Percentiles rank a stretch among this genome's conserved stretches.
Conservation (phyloP, 1,140 invertebrate species). For the Aleiodes sp. region DNA sequence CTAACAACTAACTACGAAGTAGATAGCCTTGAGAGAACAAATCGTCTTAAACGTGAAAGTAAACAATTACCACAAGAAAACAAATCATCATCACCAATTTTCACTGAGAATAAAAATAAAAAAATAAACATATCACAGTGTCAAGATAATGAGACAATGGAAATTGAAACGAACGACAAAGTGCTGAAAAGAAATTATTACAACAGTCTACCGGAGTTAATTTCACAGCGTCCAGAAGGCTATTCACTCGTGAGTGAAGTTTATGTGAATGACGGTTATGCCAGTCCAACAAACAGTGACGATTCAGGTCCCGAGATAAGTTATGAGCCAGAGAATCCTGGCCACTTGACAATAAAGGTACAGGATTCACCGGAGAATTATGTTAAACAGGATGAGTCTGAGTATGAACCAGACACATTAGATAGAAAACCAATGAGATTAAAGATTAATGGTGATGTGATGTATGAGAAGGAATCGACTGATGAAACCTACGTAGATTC, state of each 20-base stretch:
- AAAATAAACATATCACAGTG: not conserved
- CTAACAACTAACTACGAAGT: constrained; percentile 74
- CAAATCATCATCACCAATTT: constrained; percentile 60
- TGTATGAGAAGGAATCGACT: constrained; percentile 53
- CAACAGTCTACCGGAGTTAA: constrained; percentile 65
- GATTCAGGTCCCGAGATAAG: constrained; percentile 70
- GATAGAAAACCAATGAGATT: constrained; percentile 81
- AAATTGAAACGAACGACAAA: constrained; percentile 64
- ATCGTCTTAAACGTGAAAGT: constrained; percentile 33
- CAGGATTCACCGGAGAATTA: constrained; percentile 78
- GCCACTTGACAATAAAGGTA: constrained; percentile 81
- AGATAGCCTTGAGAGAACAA: constrained; percentile 79
- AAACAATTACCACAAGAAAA: not conserved
- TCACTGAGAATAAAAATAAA: constrained; percentile 62
- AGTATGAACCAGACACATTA: constrained; percentile 86
- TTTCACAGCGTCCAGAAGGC: constrained; percentile 62
- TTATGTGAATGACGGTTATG: constrained; percentile 81
- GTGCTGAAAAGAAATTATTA: constrained; percentile 58
- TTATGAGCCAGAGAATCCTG: constrained; percentile 72
- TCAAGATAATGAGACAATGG: not conserved
- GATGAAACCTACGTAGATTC: constrained; percentile 67
- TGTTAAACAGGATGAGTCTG: constrained; percentile 75
- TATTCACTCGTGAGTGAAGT: constrained; percentile 81
- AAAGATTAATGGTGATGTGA: constrained; percentile 60
- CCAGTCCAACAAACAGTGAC: constrained; percentile 73